Percentiles rank a stretch among this genome's conserved stretches.
Evolutionary conservation across 1,140 invertebrate genomes (phyloP).

Genomic region (Trinorchestia longiramus): DNA sequence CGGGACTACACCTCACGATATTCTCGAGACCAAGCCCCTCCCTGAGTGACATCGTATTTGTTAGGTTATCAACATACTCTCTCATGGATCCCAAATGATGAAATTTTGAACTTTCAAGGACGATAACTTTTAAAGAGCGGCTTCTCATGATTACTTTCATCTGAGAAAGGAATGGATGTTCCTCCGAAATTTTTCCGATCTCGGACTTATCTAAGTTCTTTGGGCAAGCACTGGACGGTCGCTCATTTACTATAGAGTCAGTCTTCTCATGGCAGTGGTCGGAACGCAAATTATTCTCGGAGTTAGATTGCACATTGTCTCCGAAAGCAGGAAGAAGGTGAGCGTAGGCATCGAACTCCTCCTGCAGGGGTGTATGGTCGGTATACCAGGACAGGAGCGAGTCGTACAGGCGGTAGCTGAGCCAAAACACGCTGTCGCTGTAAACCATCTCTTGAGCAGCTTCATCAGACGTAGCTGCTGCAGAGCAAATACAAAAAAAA

Average conservation of each 20-base stretch:
- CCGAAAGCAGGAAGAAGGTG: slow-evolving; percentile 64
- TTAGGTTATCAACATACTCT: slow-evolving; percentile 62
- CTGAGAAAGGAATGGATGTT: not conserved
- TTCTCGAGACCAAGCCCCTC: slow-evolving; percentile 57
- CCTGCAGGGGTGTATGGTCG: slow-evolving; percentile 48
- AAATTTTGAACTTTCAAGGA: slow-evolving; percentile 59
- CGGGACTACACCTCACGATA: slow-evolving; percentile 27
- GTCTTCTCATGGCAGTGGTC: not conserved
- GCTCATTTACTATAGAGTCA: not conserved
- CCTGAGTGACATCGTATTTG: slow-evolving; percentile 49
- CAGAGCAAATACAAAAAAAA: not conserved
- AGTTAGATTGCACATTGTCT: slow-evolving; percentile 21
- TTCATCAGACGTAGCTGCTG: slow-evolving; percentile 18
- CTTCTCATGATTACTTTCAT: slow-evolving; percentile 11
- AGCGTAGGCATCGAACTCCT: slow-evolving; percentile 64
- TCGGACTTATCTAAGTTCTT: not conserved
- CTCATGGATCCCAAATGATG: slow-evolving; percentile 64
- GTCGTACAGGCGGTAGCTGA: slow-evolving; percentile 55
- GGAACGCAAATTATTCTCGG: not conserved
- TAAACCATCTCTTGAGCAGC: slow-evolving; percentile 58
- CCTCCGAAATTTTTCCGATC: not conserved
- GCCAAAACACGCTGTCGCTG: slow-evolving; percentile 66
- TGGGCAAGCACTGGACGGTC: not conserved
- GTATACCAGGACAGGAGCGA: slow-evolving; percentile 60
- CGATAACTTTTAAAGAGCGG: slow-evolving; percentile 59